These are phyloP conservation scores for Dromas ardeola DNA, from an alignment of 2,113 vertebrate species.

Conservation along the genomic window DNA sequence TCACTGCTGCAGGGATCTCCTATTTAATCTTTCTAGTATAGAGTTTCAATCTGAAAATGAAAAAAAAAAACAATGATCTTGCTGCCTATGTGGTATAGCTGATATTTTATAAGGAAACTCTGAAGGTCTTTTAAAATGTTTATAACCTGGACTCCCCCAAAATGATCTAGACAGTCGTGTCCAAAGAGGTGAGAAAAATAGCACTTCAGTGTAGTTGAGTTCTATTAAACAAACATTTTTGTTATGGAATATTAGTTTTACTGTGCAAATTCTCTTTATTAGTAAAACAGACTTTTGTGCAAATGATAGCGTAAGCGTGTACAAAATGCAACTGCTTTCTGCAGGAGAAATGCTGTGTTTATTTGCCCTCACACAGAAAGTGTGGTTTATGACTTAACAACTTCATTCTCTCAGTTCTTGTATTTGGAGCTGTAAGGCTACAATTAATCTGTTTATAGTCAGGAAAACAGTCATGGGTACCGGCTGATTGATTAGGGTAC, in stretches of 20 bases:
- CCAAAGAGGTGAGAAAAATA: background rate
- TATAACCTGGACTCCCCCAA: background rate
- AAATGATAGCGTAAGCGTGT: background rate
- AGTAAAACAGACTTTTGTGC: background rate
- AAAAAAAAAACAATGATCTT: background rate
- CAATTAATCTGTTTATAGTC: background rate
- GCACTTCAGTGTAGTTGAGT: rapidly evolving
- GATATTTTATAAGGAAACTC: background rate
- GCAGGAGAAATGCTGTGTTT: background rate
- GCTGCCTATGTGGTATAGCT: background rate
- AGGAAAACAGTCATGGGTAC: background rate
- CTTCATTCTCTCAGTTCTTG: background rate
- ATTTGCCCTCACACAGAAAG: background rate
- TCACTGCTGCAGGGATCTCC: background rate
- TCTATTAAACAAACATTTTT: background rate
- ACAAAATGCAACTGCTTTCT: background rate
- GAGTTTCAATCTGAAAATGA: background rate
- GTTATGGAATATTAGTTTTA: background rate
- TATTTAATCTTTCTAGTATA: background rate
- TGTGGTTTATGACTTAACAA: background rate
- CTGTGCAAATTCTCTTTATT: background rate
- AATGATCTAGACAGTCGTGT: background rate
- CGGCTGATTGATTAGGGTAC: background rate
- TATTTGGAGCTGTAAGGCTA: background rate
- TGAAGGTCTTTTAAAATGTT: background rate